phyloP scores from a whole-genome alignment of 2,113 vertebrate genomes.

The Merops nubicus region DNA sequence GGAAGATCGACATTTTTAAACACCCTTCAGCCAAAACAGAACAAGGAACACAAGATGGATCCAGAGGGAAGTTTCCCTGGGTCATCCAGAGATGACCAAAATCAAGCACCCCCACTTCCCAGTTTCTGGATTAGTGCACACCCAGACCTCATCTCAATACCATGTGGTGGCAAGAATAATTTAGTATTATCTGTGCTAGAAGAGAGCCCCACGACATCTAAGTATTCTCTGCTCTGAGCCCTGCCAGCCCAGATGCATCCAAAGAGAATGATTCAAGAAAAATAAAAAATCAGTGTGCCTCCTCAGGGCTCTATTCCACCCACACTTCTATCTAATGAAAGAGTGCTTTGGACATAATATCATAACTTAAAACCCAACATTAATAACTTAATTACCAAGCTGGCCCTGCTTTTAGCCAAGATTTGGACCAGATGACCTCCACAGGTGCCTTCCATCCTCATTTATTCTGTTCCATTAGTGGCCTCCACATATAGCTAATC shows the following conservation, averaged over 20 bases:
- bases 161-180: accelerated
- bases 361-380: neutral
- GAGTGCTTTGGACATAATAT: accelerated
- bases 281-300: neutral
- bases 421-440: neutral
- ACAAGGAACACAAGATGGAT: neutral
- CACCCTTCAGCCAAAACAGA: neutral
- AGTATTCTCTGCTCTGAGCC: neutral
- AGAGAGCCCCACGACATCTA: neutral
- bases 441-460: neutral
- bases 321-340: neutral
- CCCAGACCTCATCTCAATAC: neutral
- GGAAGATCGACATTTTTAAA: neutral
- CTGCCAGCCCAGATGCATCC: neutral
- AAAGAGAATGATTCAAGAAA: neutral
- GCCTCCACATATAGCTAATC: neutral
- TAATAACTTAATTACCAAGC: neutral
- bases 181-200: neutral
- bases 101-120: neutral
- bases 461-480: neutral
- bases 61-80: neutral
- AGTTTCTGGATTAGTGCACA: neutral
- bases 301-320: neutral
- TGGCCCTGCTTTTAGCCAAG: neutral
- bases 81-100: neutral